Evolutionary conservation across 2,113 vertebrate species (phyloP), one percentile per base, ranked within the genome.

Genomic region (Phylloscopus trochiloides): DNA sequence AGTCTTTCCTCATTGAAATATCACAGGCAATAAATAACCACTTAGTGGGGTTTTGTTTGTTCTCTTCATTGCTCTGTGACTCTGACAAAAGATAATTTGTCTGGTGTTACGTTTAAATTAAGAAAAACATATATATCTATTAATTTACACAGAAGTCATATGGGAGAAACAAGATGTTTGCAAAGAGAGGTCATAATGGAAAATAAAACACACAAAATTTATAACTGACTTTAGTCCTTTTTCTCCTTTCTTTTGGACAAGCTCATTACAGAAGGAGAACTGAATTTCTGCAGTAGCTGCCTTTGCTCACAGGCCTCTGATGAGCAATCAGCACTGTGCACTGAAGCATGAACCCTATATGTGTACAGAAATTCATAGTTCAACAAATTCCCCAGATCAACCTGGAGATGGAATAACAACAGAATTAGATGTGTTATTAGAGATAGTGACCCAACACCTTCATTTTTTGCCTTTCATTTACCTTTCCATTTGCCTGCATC

Each of bases 381-480:
- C 95, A 94, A 91, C 92, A 94, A 86, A 96, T 90, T 94, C 91
- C 65, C 91, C 90, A 96, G 50, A 96, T 97, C 91, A 95, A 32
- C 57, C 86, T 84, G 76, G 59, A 97, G 95, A 93, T 57, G 45
- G 95, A 96, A 93, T 88, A 96, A 95, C 84, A 96, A 82, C 93
- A 90, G 96, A 96, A 97, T 95, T 92, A 96, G 96, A 93, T 93
- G 71, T 95, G 95, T 92, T 97, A 95, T 96, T 94, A 96, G 77
- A 96, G 96, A 97, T 86, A 96, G 93, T 87, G 87, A 96, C 91
- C 94, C 72, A 94, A 91, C 67, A 90, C 91, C 90, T 88, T 88
- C 82, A 77, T 86, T 96, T 91, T 82, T 94, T 28, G 4, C 78
- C 92, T 94, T 96, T 95, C 93, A 91, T 93, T 96, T 86, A 95